Percentiles rank a stretch among this genome's conserved stretches.
These are phyloP conservation scores for Luehdorfia chinensis DNA, from an alignment of 1,140 invertebrate genomes.

Conservation along the genomic window DNA sequence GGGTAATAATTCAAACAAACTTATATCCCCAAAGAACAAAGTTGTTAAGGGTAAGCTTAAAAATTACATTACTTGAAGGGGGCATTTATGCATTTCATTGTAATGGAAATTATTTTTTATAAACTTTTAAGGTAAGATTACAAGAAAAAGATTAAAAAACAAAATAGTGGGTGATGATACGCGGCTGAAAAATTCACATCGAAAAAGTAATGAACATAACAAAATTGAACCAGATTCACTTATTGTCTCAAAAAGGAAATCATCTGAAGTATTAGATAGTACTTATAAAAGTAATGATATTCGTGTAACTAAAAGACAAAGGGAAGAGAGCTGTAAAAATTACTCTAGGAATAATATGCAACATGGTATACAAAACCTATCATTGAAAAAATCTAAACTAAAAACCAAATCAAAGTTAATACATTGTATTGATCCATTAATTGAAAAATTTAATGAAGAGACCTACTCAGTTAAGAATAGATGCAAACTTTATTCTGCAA, in stretches of 20 bases:
- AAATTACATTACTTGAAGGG: not conserved
- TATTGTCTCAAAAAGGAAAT: too few relatives aligned
- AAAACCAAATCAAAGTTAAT: not conserved
- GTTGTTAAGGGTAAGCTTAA: conserved; percentile 45
- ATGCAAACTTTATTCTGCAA: conserved; percentile 16
- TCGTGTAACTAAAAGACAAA: too few relatives aligned
- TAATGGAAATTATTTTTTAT: too few relatives aligned
- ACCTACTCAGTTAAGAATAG: conserved; percentile 14
- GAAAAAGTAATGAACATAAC: not conserved
- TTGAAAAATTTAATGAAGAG: conserved; percentile 2
- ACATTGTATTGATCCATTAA: not conserved
- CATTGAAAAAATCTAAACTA: not conserved
- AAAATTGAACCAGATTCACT: not conserved
- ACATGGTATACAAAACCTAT: too few relatives aligned
- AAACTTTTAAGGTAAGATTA: not conserved
- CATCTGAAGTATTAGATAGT: too few relatives aligned
- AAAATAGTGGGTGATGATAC: not conserved
- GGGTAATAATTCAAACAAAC: conserved; percentile 30
- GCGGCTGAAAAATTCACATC: not conserved
- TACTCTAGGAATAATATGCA: too few relatives aligned
- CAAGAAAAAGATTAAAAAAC: not conserved
- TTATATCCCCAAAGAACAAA: conserved; percentile 42
- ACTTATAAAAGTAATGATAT: too few relatives aligned
- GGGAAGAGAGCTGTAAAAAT: too few relatives aligned
- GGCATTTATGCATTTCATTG: not conserved